Conservation (phyloP, 2,888 invertebrate genomes). For the Podabrus alpinus region DNA sequence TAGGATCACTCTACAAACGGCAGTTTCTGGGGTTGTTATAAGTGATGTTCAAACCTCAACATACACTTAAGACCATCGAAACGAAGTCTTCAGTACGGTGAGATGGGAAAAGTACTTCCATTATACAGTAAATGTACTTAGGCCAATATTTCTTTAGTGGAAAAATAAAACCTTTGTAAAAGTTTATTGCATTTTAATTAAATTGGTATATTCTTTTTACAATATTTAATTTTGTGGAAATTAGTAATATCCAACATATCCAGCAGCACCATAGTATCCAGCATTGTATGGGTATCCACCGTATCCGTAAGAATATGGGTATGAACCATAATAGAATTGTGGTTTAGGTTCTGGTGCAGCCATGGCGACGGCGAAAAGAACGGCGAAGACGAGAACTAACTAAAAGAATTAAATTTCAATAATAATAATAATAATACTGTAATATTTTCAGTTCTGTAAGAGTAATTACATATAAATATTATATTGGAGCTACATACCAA, state of each 20-base stretch:
- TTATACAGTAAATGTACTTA: too few relatives aligned
- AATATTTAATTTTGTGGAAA: too few relatives aligned
- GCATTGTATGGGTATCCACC: slow-evolving; percentile 4
- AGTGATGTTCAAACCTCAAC: too few relatives aligned
- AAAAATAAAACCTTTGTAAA: neutral
- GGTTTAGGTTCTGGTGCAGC: slow-evolving; percentile 26
- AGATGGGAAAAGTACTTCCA: too few relatives aligned
- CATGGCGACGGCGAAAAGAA: slow-evolving; percentile 26
- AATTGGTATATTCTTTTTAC: too few relatives aligned
- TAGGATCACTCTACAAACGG: too few relatives aligned
- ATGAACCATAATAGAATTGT: slow-evolving; percentile 1
- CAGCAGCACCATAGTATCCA: neutral
- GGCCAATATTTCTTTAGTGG: too few relatives aligned
- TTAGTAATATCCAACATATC: too few relatives aligned
- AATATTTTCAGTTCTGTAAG: neutral
- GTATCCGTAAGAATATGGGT: slow-evolving; percentile 4
- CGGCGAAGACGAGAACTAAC: slow-evolving; percentile 25
- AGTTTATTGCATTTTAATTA: neutral
- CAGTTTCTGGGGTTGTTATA: too few relatives aligned
- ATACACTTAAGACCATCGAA: too few relatives aligned
- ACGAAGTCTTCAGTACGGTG: too few relatives aligned
- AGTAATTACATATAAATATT: neutral
- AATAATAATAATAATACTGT: neutral
- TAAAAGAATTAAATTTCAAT: slow-evolving; percentile 1
- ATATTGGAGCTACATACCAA: slow-evolving; percentile 7